Base-by-base conservation (phyloP, 2,888 invertebrate species). In the Tethea ocularis region DNA sequence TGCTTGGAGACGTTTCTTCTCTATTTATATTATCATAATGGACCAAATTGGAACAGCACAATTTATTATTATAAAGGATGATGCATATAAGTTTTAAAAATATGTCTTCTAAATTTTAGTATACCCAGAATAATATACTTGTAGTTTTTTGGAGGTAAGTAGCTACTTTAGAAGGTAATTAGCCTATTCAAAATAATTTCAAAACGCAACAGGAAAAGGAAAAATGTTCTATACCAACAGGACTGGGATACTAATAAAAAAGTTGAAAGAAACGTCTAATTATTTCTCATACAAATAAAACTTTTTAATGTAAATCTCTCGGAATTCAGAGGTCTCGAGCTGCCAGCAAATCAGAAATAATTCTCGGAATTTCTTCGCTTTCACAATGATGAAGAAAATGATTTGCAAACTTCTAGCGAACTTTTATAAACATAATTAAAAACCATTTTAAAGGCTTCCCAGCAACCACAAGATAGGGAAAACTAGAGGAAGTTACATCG, bases 361-460 rank as follows among this genome's bases (percentile, higher is more conserved):
- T 46, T 46, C 46, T 20, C 20, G 20, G 46, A 61, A 57, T 58
- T 33, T 17, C 57, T 13, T 33, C 33, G 33, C 55, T 23, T 60
- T 55, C 17, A 17, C n/a, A 10, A 52, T 57, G 57, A 61, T n/a
- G 66, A 67, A 57, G 56, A 62, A 60, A 72, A 74, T 69, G 61
- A 63, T 72, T 67, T 69, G 63, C 56, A 61, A 66, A 72, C 73
- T 74, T 75, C 59, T 57, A 46, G 54, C 36, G 23, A 64, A 68
- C 59, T 69, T 70, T 60, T 58, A 68, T 67, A 71, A 78, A 80
- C 69, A 74, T 75, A 78, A 83, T 82, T 80, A 83, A 80, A 82
- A 82, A 75, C 71, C 75, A 77, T 80, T 83, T 69, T 61, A 72
- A 77, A 77, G 79, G 75, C 69, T 78, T 58, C 69, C 2, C 58